These are phyloP conservation scores for Philhelius pedissequus DNA, from an alignment of 2,888 invertebrate genomes.

Conservation along the genomic window DNA sequence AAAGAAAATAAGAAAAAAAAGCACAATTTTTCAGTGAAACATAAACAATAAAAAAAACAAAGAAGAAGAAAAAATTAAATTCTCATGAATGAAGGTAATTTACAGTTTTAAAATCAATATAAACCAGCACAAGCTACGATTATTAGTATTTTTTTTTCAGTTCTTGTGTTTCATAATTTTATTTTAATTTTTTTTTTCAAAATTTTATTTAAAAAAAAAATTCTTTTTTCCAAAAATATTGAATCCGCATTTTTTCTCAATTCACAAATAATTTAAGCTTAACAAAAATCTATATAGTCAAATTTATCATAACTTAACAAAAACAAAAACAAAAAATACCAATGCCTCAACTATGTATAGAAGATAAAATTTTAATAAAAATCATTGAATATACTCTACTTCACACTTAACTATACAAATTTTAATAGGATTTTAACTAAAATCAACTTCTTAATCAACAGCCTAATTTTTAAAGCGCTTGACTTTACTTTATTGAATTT, in stretches of 20 bases:
- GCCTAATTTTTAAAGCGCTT: constrained; percentile 26
- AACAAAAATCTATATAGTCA: constrained; percentile 31
- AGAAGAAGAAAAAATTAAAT: neutral
- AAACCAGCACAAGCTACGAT: constrained; percentile 42
- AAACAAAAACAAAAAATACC: too few species aligned
- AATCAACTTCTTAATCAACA: constrained; percentile 38
- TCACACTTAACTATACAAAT: constrained; percentile 39
- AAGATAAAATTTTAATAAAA: constrained; percentile 32
- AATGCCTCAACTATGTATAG: constrained; percentile 51
- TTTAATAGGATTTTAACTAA: constrained; percentile 41
- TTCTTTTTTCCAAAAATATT: neutral
- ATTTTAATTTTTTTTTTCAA: neutral
- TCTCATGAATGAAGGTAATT: neutral
- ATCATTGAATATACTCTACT: constrained; percentile 45
- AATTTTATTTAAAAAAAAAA: neutral
- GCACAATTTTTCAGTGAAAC: constrained; percentile 61
- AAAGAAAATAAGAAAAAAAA: constrained; percentile 11
- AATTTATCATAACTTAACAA: constrained; percentile 29
- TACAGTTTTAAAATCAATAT: constrained; percentile 12
- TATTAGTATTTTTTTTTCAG: neutral
- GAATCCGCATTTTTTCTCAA: neutral
- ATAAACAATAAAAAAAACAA: constrained; percentile 40
- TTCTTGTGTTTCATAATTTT: neutral
- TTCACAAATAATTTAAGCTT: constrained; percentile 9
- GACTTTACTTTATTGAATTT: neutral